Conservation (phyloP, 2,797 vertebrate genomes). For the Poliocrania exsul region DNA sequence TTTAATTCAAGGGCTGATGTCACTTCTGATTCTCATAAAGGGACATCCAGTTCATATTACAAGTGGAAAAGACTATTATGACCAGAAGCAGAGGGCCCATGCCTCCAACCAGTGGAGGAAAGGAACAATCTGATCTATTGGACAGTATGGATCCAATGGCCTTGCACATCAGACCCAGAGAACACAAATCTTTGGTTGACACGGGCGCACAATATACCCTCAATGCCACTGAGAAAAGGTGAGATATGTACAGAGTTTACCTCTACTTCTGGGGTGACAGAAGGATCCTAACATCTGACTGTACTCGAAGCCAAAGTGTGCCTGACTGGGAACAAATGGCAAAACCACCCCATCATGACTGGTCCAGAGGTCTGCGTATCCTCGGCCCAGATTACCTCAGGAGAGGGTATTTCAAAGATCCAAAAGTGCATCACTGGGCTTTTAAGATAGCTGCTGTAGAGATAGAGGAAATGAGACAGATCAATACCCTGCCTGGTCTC, state of each 20-base stretch:
- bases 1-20: background rate
- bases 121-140: background rate
- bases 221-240: background rate
- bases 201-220: accelerated
- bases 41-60: background rate
- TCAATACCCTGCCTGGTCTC: background rate
- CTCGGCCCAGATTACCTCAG: background rate
- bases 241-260: background rate
- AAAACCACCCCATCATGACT: background rate
- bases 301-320: background rate
- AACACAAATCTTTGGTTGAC: background rate
- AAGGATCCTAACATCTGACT: background rate
- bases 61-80: background rate
- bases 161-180: background rate
- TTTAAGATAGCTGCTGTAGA: background rate
- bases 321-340: background rate
- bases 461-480: background rate
- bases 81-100: background rate
- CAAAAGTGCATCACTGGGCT: background rate
- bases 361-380: background rate
- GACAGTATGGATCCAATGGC: background rate
- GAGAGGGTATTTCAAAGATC: background rate
- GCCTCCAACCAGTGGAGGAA: background rate
- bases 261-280: background rate
- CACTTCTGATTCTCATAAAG: background rate